A percentile compares a stretch with the other conserved stretches of the same genome.
Conservation (phyloP, 2,113 vertebrate genomes). For the Pseudorhombus dupliciocellatus region DNA sequence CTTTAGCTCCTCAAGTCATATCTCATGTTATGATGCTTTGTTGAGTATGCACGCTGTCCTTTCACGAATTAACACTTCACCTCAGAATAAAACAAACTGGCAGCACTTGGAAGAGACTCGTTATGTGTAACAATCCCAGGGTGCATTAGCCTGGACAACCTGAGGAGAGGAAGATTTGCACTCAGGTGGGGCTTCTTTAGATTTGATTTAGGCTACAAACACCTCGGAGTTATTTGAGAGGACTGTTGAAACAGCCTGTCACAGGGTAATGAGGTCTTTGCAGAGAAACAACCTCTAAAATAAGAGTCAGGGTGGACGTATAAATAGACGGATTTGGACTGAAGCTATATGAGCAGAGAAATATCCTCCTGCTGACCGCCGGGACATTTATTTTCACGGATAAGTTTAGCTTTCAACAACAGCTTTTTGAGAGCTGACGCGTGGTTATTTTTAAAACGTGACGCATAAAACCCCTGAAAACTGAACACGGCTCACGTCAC, state of each 20-base stretch:
- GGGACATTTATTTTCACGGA: slow-evolving; percentile 2
- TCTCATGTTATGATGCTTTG: slow-evolving; percentile 36
- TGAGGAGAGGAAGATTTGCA: slow-evolving; percentile 20
- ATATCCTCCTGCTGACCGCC: slow-evolving; percentile 7
- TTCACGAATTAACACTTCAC: slow-evolving; percentile 70
- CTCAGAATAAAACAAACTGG: slow-evolving; percentile 24
- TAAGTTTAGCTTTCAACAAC: slow-evolving; percentile 5
- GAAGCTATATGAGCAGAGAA: slow-evolving; percentile 35
- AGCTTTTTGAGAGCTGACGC: slow-evolving; percentile 13
- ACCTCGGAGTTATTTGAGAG: slow-evolving; percentile 43
- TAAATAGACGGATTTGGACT: slow-evolving; percentile 51
- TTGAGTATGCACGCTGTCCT: slow-evolving; percentile 32
- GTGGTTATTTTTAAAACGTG: slow-evolving; percentile 14
- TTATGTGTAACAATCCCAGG: slow-evolving; percentile 24
- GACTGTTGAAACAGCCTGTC: slow-evolving; percentile 49
- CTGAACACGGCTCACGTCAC: neutral
- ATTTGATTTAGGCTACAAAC: slow-evolving; percentile 25
- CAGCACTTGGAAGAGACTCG: slow-evolving; percentile 12
- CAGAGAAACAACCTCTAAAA: slow-evolving; percentile 40
- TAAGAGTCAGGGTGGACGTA: slow-evolving; percentile 24
- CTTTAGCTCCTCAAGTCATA: slow-evolving; percentile 51
- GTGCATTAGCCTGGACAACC: slow-evolving; percentile 3
- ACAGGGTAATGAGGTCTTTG: slow-evolving; percentile 47
- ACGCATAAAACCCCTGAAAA: neutral
- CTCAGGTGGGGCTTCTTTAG: slow-evolving; percentile 11